A percentile compares a stretch with the other conserved stretches of the same genome.
Evolutionary conservation across 2,113 vertebrate genomes (phyloP).

Genomic region (Paracanthobrama guichenoti): DNA sequence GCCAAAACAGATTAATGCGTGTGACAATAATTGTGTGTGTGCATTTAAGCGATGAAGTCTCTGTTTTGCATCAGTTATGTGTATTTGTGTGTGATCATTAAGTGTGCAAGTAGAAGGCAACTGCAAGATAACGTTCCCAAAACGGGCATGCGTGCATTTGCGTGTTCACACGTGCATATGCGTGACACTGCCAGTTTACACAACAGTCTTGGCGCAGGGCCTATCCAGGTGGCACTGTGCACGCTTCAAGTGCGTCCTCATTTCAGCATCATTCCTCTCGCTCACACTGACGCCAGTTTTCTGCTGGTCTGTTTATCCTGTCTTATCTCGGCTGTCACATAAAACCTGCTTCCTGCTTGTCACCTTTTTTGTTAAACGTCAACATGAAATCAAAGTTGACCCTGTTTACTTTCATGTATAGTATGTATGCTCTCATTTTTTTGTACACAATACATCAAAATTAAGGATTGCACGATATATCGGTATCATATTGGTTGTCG

Average conservation of each 20-base stretch:
- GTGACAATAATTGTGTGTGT: not conserved
- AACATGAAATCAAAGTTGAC: conserved; percentile 6
- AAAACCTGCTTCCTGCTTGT: conserved; percentile 24
- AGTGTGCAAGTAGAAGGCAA: not conserved
- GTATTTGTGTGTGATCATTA: conserved; percentile 29
- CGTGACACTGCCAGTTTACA: conserved; percentile 35
- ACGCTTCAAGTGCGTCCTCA: conserved; percentile 62
- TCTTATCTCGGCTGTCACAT: conserved; percentile 46
- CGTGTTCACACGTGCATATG: conserved; percentile 26
- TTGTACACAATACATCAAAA: not conserved
- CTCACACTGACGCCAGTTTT: conserved; percentile 39
- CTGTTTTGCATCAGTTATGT: conserved; percentile 9
- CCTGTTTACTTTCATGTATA: not conserved
- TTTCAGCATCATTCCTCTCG: conserved; percentile 66
- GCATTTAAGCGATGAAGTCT: not conserved
- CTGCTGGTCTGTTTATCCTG: conserved; percentile 42
- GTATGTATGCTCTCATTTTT: not conserved
- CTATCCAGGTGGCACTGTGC: conserved; percentile 64
- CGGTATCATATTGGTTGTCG: not conserved
- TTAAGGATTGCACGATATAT: not conserved
- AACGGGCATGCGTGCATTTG: not conserved
- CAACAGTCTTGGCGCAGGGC: conserved; percentile 59
- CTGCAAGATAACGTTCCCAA: not conserved
- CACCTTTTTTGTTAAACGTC: conserved; percentile 18
- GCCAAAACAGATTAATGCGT: conserved; percentile 29